Base-by-base conservation (phyloP, 2,888 invertebrate genomes). In the Hypomecis punctinalis region DNA sequence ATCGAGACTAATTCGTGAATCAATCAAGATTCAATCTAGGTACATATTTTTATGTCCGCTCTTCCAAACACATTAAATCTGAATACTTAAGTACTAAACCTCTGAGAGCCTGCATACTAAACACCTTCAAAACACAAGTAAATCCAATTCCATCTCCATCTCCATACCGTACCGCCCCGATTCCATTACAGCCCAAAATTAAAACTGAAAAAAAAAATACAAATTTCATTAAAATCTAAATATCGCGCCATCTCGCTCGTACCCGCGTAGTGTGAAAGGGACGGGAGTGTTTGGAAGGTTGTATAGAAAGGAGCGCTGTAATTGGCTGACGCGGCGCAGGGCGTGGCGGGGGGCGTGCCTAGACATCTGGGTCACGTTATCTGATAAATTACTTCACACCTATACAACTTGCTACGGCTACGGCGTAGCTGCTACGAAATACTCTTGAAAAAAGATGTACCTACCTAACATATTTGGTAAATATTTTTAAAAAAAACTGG, bases 291-390 rank as follows among this genome's bases (percentile, higher is more conserved):
- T 76, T 75, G 75, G 2, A 8, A 37, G 55, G 55, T 13, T 9
- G 55, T 37, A 36, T 9, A 10, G 46, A 42, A 39, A 40, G 45
- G 11, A 23, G 1, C 23, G 23, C 23, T 23, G 23, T 23, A 3
- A 23, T 23, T 23, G 23, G 23, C 23, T 23, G 13, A 13, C 45
- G 45, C 48, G 48, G 23, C 8, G 11, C 43, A 11, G 11, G 13
- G 5, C 23, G 47, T 33, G 79, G 77, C 80, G 78, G 80, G 88
- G 84, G 92, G 93, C 92, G 93, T 91, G 91, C 51, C 56, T 84
- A 39, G 83, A 74, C 78, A 76, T 42, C 80, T 78, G 81, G 82
- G 78, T 80, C 81, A 82, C 76, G 77, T 71, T 80, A 42, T 8
- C 42, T 40, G 80, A 83, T 83, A 83, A 86, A 85, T 85, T 84